These are phyloP conservation scores for Actinia tenebrosa DNA, from an alignment of 64 coral and sea anemone genomes.

Conservation along the genomic window DNA sequence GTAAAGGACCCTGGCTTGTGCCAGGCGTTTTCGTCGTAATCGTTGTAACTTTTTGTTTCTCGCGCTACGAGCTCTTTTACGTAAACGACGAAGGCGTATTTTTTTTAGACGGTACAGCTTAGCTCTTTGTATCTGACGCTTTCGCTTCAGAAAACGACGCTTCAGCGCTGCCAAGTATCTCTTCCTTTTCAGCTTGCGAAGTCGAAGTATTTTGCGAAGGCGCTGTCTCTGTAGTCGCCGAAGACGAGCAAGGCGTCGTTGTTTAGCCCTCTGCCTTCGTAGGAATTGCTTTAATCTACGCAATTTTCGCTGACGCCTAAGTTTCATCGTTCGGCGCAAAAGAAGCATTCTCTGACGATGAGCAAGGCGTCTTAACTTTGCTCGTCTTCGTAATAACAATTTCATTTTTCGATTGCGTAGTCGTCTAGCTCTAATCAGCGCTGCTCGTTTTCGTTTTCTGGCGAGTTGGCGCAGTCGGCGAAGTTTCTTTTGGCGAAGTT, in stretches of 20 bases:
- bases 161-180: background rate
- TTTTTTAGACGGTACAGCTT: background rate
- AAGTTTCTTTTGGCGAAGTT: background rate
- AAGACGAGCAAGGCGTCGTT: background rate
- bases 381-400: background rate
- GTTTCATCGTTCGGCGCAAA: background rate
- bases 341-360: background rate
- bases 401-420: background rate
- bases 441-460: background rate
- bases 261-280: background rate
- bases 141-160: background rate
- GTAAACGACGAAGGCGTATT: background rate
- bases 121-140: background rate
- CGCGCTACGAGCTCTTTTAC: background rate
- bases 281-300: background rate
- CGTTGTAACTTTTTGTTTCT: background rate
- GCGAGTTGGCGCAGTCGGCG: background rate
- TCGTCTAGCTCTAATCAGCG: background rate
- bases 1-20: background rate
- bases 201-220: background rate
- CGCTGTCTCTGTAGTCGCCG: background rate
- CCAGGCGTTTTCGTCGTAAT: background rate
- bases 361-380: background rate
- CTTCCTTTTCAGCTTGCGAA: background rate
- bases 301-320: background rate